Base-by-base conservation (phyloP, 2,797 vertebrate genomes). In the Platalea minor region DNA sequence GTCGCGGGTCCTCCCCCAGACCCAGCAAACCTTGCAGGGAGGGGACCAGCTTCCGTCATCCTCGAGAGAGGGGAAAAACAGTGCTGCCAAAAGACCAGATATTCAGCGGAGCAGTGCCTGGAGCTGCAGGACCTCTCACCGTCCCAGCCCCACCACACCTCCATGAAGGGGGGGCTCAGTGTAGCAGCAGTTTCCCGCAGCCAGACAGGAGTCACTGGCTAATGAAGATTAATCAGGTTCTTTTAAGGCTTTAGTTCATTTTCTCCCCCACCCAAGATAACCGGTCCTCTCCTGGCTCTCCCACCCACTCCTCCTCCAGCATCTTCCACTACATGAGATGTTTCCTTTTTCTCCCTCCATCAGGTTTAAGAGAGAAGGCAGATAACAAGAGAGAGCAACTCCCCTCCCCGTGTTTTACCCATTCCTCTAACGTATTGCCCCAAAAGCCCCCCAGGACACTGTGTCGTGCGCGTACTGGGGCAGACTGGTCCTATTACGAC, bases 381-480 rank as follows among this genome's bases (percentile, higher is more conserved):
- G 54, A 15, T 3, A 56, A 54, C 1, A 21, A 56, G 9, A 75
- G 20, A 35, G 5, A 21, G 5, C 37, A 43, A 6, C 19, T 85
- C 39, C 53, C 7, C 13, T 67, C 24, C 45, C 31, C 1, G 0
- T 12, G 5, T 63, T 89, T 85, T 23, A 69, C 39, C 67, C 31
- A 2, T 41, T 88, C 18, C 43, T 39, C 68, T 37, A 18, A 33
- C 0, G 0, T 1, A n/a, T 6, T 11, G 15, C 28, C 85, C 77
- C 15, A 11, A 77, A 74, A 43, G 9, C 28, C 18, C 12, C 29
- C 64, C 3, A 1, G 25, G 13, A 39, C 0, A 1, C 39, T 9
- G 64, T 28, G 21, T 24, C 4, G 0, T 11, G 29, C 9, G 18
- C 0, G 0, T 2, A 6, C 51, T 43, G 89, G 59, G 56, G 9